These are phyloP conservation scores for Habropoda laboriosa DNA, from an alignment of 1,140 invertebrate species.

Conservation along the genomic window DNA sequence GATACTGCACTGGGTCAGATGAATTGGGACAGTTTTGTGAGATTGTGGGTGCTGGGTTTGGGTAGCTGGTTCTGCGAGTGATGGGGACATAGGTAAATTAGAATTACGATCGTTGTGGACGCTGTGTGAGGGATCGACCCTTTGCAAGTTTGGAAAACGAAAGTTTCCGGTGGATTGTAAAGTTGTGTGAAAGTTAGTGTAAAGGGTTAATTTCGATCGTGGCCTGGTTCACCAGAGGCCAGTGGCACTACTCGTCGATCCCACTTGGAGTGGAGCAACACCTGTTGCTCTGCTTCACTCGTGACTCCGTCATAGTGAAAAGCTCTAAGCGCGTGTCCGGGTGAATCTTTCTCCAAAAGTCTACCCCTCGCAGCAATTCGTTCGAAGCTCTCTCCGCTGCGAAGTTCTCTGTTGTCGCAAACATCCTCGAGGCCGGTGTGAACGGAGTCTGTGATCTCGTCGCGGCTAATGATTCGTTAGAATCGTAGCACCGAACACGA, in stretches of 20 bases:
- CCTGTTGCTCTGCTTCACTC: constrained; percentile 31
- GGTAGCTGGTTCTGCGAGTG: neutral
- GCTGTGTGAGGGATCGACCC: too few relatives aligned
- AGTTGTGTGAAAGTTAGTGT: too few relatives aligned
- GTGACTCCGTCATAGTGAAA: too few relatives aligned
- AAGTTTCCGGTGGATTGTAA: too few relatives aligned
- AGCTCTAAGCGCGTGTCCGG: neutral
- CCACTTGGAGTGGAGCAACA: neutral
- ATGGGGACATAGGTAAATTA: neutral
- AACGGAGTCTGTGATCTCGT: too few relatives aligned
- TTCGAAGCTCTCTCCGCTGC: too few relatives aligned
- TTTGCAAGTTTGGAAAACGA: too few relatives aligned
- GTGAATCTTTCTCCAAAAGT: neutral
- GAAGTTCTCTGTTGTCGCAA: too few relatives aligned
- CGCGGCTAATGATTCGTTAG: neutral
- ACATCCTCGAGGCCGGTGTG: too few relatives aligned
- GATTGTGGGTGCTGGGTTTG: neutral
- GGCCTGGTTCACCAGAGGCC: neutral
- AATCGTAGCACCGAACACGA: too few relatives aligned
- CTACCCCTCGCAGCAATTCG: neutral
- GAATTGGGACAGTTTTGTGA: neutral
- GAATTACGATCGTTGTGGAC: too few relatives aligned
- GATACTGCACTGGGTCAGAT: too few relatives aligned
- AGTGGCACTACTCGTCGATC: constrained; percentile 18
- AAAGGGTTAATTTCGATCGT: neutral